Evolutionary conservation across 30 jellyfish, hydroid and myxozoan genomes (phyloP), one percentile per base, ranked within the genome.

Genomic region (Thelohanellus kitauei): DNA sequence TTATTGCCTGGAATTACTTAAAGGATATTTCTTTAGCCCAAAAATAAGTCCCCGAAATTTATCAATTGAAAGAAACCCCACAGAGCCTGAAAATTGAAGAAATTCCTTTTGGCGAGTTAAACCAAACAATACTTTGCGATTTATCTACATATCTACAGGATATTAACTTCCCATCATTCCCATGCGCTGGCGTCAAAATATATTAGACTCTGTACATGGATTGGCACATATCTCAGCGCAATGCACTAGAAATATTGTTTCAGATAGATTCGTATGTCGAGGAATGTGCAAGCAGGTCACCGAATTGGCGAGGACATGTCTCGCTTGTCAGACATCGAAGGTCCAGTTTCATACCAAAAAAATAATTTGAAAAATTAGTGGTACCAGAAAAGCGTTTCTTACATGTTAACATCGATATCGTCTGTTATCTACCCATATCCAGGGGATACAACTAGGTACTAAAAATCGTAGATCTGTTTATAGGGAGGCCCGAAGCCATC

Each of bases 401-500:
- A 21, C 64, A 51, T 30, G 16, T 51, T 1, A 55, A 51, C 47
- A 22, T 51, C 55, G 58, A 51, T 40, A 14, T 40, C 29, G 58
- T 51, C 42, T 55, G 58, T 1, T 57, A 55, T 3, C 45, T 51
- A 5, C 58, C 64, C 17, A 45, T 49, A 13, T 41, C 52, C 4
- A 41, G 24, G 18, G 52, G 51, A 9, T 29, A 38, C 60, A 40
- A 30, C 10, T 49, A 49, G 25, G 48, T 49, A 16, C 41, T 49
- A 15, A 49, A 55, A 40, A 9, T 17, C 49, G 30, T 38, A 38
- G 62, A 49, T 20, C 62, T 55, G 14, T 49, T 49, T 42, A 49
- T 57, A 15, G 42, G 62, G 15, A 33, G 62, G 62, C 62, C 62
- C 8, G 17, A 2, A n/a, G 58, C 66, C 12, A 22, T 52, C 22